Base-by-base conservation (phyloP, 2,113 vertebrate genomes). In the Capricornis sumatraensis region DNA sequence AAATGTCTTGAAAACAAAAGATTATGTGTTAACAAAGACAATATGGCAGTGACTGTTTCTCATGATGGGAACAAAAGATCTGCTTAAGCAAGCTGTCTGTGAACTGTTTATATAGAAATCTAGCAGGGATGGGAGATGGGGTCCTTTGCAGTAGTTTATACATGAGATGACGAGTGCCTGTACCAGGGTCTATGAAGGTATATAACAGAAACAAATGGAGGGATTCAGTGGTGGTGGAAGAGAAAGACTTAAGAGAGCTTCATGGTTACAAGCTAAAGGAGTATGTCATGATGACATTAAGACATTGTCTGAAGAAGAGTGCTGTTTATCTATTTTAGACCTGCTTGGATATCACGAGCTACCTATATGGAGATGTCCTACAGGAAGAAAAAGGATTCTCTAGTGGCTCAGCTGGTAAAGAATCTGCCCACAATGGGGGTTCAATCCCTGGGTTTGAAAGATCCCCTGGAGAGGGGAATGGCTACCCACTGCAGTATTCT, bases 1-100 rank as follows among this genome's bases (percentile, higher is more conserved):
- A 76, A 79, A n/a, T 87, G 89, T 91, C 87, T 81, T 64, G 33
- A 88, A 89, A 84, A 93, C 57, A 96, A 85, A 71, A 76, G 92
- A 95, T 74, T 9, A 47, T 47, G 14, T 57, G 40, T 90, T 95
- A 83, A 81, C 36, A 36, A 36, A 91, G 60, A 89, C 74, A 52
- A 40, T 36, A 40, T 21, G 25, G 43, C 50, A 91, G 36, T 3
- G 14, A 78, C 2, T 64, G 58, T 82, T 87, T 64, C 64, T 76
- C 82, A 92, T 64, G 25, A 60, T n/a, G 53, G n/a, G 64, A 84
- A 89, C 52, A 74, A 58, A 94, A 57, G 40, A 67, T 30, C 33
- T 28, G 55, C 1, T 27, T 27, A 25, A 58, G 50, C 81, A 50
- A 82, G 71, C 43, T 23, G 6, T 45, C 52, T 94, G 47, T 43